phyloP scores from a whole-genome alignment of 2,113 vertebrate genomes.

The Spermophilus dauricus region DNA sequence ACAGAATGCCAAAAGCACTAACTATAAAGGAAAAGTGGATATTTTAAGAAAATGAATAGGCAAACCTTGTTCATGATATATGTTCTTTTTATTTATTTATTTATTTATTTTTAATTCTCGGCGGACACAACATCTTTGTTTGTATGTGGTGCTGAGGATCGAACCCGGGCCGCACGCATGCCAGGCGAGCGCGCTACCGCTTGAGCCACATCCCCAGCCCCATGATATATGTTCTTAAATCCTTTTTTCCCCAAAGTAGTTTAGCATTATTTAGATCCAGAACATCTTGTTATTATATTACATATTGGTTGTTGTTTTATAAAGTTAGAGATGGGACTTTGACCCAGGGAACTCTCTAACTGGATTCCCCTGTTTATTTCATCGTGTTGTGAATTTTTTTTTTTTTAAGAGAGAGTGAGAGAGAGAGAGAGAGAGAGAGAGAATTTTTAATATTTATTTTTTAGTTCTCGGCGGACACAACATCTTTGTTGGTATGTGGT shows the following conservation, averaged over 20 bases:
- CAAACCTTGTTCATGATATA: neutral
- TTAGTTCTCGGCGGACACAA: too few species aligned
- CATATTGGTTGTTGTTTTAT: neutral
- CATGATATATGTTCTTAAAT: neutral
- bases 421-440: too few species aligned
- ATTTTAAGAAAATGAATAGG: neutral
- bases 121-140: too few species aligned
- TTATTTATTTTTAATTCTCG: too few species aligned
- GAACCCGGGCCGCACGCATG: too few species aligned
- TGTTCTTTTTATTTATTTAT: too few species aligned
- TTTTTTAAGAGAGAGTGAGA: neutral
- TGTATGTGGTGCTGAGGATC: too few species aligned
- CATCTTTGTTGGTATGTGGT: too few species aligned
- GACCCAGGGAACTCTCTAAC: neutral
- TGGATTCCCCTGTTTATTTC: neutral
- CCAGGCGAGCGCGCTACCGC: too few species aligned
- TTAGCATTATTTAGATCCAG: neutral
- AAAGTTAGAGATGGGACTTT: neutral
- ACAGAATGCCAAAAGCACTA: neutral
- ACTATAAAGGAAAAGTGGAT: neutral
- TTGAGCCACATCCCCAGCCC: too few species aligned
- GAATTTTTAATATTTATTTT: too few species aligned
- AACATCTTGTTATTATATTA: neutral
- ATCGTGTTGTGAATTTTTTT: neutral
- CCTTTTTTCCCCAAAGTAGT: neutral